Evolutionary conservation across 1,140 invertebrate genomes (phyloP), one percentile per base, ranked within the genome.

Genomic region (Steinernema feltiae): DNA sequence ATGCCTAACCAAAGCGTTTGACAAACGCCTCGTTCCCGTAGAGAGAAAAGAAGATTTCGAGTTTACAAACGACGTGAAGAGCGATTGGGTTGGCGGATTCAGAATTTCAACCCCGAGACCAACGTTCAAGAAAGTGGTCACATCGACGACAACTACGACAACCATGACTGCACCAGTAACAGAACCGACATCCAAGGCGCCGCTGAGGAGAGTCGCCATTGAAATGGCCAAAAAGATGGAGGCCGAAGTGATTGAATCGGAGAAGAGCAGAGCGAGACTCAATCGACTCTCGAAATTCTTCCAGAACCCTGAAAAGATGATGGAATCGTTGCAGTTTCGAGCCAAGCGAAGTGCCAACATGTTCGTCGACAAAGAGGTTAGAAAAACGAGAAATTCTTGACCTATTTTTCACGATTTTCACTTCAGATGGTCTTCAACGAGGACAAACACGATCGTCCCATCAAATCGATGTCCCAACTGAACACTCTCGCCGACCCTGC

Each of bases 1-100:
- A 32, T 79, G 78, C 48, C 69, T 79, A 1, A 76, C 74, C 12
- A 78, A 78, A 0, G 78, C 78, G 1, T 74, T 79, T 31, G 78
- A 79, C 69, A 73, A 73, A n/a, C 78, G 73, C 31, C 48, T 79
- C 1, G 76, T 76, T 41, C 27, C 27, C 15, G 18, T n/a, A n/a
- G n/a, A n/a, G n/a, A n/a, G n/a, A n/a, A 63, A 63, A 27, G 24
- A 63, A 21, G 24, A 27, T 21, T n/a, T 15, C 24, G 53, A 15
- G 24, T 63, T 63, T 27, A 63, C 53, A 3, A 27, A 63, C 24
- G 53, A 63, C 24, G 24, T 63, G 12, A n/a, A n/a, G n/a, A 63
- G 53, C 24, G 53, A 63, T 63, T 63, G 53, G 53, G 53, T 63
- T 27, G 53, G 53, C 12, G 53, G 53, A 63, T 63, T 63, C 53